A percentile compares a stretch with the other conserved stretches of the same genome.
phyloP scores from a whole-genome alignment of 2,888 invertebrate species.

The Strigamia crassipes region DNA sequence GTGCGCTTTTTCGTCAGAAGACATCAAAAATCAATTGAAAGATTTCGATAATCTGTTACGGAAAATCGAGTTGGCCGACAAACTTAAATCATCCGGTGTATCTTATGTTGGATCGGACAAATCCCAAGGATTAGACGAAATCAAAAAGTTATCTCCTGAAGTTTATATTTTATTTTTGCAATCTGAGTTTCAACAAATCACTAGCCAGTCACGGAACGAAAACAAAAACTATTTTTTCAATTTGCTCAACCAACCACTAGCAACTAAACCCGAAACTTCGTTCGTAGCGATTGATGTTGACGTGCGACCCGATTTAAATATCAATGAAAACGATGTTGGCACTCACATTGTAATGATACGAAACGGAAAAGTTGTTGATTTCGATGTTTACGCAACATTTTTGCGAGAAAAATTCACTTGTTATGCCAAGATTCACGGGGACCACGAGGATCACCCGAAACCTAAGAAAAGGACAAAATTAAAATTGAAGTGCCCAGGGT shows the following conservation, averaged over 20 bases:
- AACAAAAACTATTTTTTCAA: background rate
- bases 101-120: background rate
- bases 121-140: background rate
- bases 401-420: background rate
- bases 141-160: background rate
- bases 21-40: no score
- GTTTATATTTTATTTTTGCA: background rate
- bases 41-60: no score
- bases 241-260: background rate
- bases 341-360: background rate
- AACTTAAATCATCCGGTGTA: background rate
- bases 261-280: background rate
- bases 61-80: no score
- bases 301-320: background rate
- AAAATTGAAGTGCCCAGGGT: background rate
- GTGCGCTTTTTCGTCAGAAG: no score
- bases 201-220: background rate
- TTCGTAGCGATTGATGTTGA: background rate
- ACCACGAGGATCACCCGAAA: background rate
- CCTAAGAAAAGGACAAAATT: background rate
- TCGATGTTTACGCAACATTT: background rate
- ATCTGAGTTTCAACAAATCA: background rate
- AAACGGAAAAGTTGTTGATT: background rate
- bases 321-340: background rate
- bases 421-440: background rate